Conservation (phyloP, 1,140 invertebrate species). For the Galendromus occidentalis region DNA sequence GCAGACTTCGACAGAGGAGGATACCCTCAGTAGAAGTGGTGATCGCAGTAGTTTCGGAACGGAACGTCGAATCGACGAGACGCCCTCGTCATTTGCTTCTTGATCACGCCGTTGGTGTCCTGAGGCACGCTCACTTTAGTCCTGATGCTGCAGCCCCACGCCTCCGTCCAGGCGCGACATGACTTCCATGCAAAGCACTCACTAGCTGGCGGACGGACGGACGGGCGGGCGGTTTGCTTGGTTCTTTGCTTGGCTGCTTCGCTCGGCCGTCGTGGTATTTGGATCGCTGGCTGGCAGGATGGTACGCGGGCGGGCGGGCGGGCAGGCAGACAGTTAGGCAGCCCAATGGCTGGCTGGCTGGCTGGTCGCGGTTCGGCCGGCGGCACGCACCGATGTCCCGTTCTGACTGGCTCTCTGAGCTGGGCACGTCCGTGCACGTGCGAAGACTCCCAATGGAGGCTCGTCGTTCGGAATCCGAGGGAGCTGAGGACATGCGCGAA, state of each 20-base stretch:
- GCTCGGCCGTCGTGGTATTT: neutral
- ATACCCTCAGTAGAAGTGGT: no score
- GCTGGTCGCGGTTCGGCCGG: neutral
- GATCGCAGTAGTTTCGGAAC: no score
- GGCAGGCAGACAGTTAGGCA: neutral
- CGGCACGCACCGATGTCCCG: conserved; percentile 5
- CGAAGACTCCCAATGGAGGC: conserved; percentile 10
- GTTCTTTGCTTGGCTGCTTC: neutral
- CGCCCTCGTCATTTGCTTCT: conserved; percentile 7
- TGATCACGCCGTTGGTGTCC: conserved; percentile 6
- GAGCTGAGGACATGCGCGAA: neutral
- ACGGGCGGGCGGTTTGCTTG: neutral
- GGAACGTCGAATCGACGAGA: no score
- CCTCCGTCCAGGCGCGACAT: conserved; percentile 7
- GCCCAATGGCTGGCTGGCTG: neutral
- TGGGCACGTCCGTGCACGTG: conserved; percentile 11
- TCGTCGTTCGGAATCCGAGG: neutral
- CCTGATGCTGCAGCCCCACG: neutral
- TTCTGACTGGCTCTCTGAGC: conserved; percentile 9
- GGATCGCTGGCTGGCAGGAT: neutral
- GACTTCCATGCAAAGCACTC: conserved; percentile 10
- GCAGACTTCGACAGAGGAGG: no score
- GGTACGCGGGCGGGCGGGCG: neutral
- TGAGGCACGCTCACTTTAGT: conserved; percentile 6
- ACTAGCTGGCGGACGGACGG: neutral